These are phyloP conservation scores for Oreotrochilus melanogaster DNA, from an alignment of 2,113 vertebrate species.

Conservation along the genomic window DNA sequence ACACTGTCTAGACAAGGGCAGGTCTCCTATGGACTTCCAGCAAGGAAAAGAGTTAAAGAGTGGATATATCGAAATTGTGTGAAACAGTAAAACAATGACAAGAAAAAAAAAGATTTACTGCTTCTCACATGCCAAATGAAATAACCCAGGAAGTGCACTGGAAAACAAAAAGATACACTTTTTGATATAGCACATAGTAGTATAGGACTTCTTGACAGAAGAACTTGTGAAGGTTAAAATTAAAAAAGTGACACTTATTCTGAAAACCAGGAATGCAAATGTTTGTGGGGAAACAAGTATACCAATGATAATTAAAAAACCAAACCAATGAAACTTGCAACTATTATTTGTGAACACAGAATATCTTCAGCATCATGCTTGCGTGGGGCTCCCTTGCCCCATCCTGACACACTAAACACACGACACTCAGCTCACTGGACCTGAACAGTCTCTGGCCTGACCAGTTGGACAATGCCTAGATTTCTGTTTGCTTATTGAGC, in stretches of 20 bases:
- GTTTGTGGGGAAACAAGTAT: neutral
- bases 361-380: accelerated
- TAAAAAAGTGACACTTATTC: neutral
- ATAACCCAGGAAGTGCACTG: neutral
- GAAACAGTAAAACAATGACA: neutral
- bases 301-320: neutral
- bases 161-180: neutral
- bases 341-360: neutral
- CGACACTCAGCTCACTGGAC: neutral
- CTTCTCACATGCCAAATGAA: neutral
- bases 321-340: neutral
- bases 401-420: neutral
- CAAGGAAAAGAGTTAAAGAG: neutral
- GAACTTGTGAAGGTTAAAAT: neutral
- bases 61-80: accelerated
- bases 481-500: neutral
- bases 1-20: neutral
- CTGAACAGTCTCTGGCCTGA: neutral
- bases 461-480: neutral
- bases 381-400: neutral
- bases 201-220: neutral
- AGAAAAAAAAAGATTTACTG: neutral
- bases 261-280: neutral
- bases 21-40: neutral
- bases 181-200: accelerated